Base-by-base conservation (phyloP, 2,113 vertebrate species). In the Tenrec ecaudatus region DNA sequence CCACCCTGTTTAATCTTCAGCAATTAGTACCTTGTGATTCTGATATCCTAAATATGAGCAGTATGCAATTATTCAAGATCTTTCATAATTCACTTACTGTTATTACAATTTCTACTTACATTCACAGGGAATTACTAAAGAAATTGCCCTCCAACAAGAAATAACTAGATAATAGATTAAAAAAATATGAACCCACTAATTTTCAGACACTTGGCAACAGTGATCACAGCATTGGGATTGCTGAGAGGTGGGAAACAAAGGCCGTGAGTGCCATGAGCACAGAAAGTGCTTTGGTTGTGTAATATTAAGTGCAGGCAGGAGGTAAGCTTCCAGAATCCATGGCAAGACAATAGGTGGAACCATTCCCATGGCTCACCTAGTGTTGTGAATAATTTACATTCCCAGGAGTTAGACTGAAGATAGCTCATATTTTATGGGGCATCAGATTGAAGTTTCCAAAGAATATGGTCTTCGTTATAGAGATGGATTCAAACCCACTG, bases 21-120 rank as follows among this genome's bases (percentile, higher is more conserved):
- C 57, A 87, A 76, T 86, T 40, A 88, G 33, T 62, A 76, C 29
- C 83, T 81, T n/a, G n/a, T 94, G 73, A n/a, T 23, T 80, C 58
- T 84, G 31, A 38, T 47, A 47, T 47, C 5, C 43, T 47, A 68
- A 68, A 84, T 17, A 4, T 88, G 81, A 76, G 43, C 76, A 84
- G 68, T 84, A 31, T 36, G 77, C 9, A 71, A 77, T 85, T 88
- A 90, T 76, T n/a, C 38, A 81, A n/a, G 85, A 38, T 31, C 60
- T 84, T 6, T 94, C 87, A 92, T 16, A 87, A 69, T 86, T 75
- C 31, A 81, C 43, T 76, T 87, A 83, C 1, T 40, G 68, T n/a
- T n/a, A n/a, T 94, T 87, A 4, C 47, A 47, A 90, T 29, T 85
- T 89, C 69, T 5, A 83, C 12, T 60, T 82, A 15, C 17, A 36